Evolutionary conservation across 2,797 vertebrate species (phyloP), one percentile per base, ranked within the genome.

Genomic region (Peromyscus attwateri): DNA sequence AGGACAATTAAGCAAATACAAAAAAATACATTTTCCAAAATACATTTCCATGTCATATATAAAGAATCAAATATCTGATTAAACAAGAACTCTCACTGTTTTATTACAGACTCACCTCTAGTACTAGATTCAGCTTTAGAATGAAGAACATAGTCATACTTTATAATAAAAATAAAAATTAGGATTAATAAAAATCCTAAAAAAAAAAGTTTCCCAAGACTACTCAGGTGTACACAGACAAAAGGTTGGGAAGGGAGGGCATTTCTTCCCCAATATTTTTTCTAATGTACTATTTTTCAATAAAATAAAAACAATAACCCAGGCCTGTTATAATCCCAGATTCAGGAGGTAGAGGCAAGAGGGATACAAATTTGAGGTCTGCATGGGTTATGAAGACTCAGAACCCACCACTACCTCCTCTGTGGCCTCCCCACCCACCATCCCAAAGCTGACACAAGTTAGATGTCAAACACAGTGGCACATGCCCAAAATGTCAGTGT

Each of bases 251-350:
- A 71, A 60, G 16, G 27, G 14, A 70, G 9, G 25, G 14, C 79
- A 55, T 52, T 66, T n/a, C 21, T 46, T 75, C 77, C 77, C 34
- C 40, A 85, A 73, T 88, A 71, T 95, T 87, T 62, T n/a, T 82
- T 75, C 29, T 57, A 37, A 90, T 75, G n/a, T 82, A 57, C 43
- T 43, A 68, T 52, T 94, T 85, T 96, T 92, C 43, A 92, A 12
- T 52, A 64, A 57, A n/a, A 87, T 60, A 91, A 75, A 73, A 88
- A 37, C 34, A 29, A 57, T 31, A 55, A 14, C 25, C 46, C 31
- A 57, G 4, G n/a, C 23, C 68, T 37, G 7, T 71, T 55, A 71
- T 13, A 87, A 27, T 29, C 52, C 49, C 9, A 31, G 68, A 12
- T 40, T 88, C 49, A 57, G 49, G 25, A 19, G n/a, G 52, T 29